phyloP scores from a whole-genome alignment of 1,140 invertebrate species.

The Mizuhopecten yessoensis region DNA sequence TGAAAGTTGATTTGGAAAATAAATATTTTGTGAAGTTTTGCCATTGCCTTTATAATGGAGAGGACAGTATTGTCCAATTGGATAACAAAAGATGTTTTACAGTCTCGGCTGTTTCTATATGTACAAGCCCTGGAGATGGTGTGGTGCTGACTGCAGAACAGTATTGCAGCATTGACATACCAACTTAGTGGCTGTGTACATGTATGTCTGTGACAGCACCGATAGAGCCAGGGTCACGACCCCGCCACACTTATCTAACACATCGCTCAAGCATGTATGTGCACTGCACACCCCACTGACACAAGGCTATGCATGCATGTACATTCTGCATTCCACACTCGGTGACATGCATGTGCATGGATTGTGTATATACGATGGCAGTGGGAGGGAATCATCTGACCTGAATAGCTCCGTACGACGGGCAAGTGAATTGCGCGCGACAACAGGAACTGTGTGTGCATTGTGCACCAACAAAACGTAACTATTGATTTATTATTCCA shows the following conservation, averaged over 20 bases:
- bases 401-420: not conserved
- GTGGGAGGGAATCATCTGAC: not conserved
- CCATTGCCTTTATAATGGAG: too few relatives aligned
- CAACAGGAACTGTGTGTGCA: not conserved
- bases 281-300: not conserved
- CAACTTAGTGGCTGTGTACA: conserved; percentile 11
- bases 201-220: not conserved
- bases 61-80: too few relatives aligned
- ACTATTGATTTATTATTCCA: conserved; percentile 4
- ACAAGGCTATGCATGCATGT: conserved; percentile 17
- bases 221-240: not conserved
- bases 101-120: too few relatives aligned
- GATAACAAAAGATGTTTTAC: too few relatives aligned
- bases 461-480: not conserved
- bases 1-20: too few relatives aligned
- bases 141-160: too few relatives aligned
- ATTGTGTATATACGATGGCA: not conserved
- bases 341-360: not conserved
- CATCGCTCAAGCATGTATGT: conserved; percentile 37
- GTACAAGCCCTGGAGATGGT: too few relatives aligned
- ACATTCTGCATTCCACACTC: conserved; percentile 8
- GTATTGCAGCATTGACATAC: too few relatives aligned
- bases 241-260: conserved; percentile 8
- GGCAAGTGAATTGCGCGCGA: not conserved
- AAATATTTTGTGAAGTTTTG: too few relatives aligned